These are phyloP conservation scores for Mythimna albipuncta DNA, from an alignment of 2,888 invertebrate species.

Conservation along the genomic window DNA sequence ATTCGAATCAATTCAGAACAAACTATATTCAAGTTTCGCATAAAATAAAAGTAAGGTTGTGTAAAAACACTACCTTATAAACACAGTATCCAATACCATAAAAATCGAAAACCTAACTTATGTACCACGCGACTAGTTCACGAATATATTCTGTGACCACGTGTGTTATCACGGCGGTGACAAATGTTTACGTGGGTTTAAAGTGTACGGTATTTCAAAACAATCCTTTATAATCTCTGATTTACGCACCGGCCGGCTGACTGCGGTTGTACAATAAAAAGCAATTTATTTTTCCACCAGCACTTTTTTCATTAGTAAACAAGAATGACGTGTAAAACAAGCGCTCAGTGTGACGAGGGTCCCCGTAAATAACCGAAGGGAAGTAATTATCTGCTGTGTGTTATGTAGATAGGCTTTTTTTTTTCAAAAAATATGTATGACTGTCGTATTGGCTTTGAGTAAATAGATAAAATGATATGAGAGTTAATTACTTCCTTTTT, in stretches of 20 bases:
- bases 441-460: slow-evolving; percentile 50
- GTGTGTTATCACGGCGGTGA: slow-evolving; percentile 73
- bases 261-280: slow-evolving; percentile 85
- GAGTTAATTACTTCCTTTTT: slow-evolving; percentile 31
- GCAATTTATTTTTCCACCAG: slow-evolving; percentile 85
- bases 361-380: slow-evolving; percentile 84
- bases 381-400: slow-evolving; percentile 84
- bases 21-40: too few species aligned
- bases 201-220: slow-evolving; percentile 79
- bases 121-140: slow-evolving; percentile 36
- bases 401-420: slow-evolving; percentile 69
- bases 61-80: background rate
- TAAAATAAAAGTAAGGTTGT: too few species aligned
- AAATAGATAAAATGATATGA: slow-evolving; percentile 38
- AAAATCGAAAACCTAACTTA: background rate
- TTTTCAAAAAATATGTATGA: slow-evolving; percentile 64
- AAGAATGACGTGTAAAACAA: slow-evolving; percentile 89
- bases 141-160: slow-evolving; percentile 56
- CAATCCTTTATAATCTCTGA: slow-evolving; percentile 84
- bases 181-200: slow-evolving; percentile 79
- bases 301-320: slow-evolving; percentile 89
- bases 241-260: slow-evolving; percentile 80
- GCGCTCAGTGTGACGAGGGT: slow-evolving; percentile 85
- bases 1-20: too few species aligned
- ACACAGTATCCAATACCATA: background rate